Evolutionary conservation across 2,113 vertebrate species (phyloP).

Genomic region (Solea senegalensis): DNA sequence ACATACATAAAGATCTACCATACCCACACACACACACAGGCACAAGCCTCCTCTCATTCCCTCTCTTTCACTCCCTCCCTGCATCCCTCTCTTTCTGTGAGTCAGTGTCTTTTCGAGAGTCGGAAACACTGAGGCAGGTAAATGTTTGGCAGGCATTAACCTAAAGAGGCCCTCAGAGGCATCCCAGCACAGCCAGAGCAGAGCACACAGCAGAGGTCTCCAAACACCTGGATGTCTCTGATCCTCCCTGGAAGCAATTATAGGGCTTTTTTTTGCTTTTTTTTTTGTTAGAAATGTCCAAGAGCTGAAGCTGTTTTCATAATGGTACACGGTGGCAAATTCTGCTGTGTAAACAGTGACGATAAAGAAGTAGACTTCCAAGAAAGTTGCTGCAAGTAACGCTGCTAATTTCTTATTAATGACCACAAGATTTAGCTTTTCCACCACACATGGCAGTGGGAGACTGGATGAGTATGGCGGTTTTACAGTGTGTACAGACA

Average conservation of each 20-base stretch:
- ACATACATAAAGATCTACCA: background rate
- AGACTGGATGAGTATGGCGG: constrained; percentile 15
- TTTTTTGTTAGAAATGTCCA: constrained; percentile 47
- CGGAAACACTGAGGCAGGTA: constrained; percentile 71
- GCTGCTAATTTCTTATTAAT: constrained; percentile 14
- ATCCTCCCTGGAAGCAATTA: constrained; percentile 68
- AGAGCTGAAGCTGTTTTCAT: constrained; percentile 30
- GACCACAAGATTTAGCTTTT: constrained; percentile 27
- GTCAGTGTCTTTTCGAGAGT: constrained; percentile 65
- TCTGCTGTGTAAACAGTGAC: constrained; percentile 23
- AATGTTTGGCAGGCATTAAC: constrained; percentile 73
- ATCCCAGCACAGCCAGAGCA: constrained; percentile 49
- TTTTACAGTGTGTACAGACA: constrained; percentile 52
- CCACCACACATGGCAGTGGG: constrained; percentile 1
- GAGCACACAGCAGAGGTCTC: constrained; percentile 64
- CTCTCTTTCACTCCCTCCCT: constrained; percentile 59
- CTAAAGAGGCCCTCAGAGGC: constrained; percentile 64
- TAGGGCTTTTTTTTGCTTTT: background rate
- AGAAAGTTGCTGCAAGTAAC: background rate
- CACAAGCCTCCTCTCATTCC: constrained; percentile 53
- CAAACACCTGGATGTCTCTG: constrained; percentile 74
- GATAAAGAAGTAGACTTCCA: constrained; percentile 12
- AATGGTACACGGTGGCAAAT: constrained; percentile 13
- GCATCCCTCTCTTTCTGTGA: constrained; percentile 63
- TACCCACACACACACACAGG: constrained; percentile 20